A percentile compares a stretch with the other conserved stretches of the same genome.
These are phyloP conservation scores for Xenopus petersii DNA, from an alignment of 2,797 vertebrate genomes.

Conservation along the genomic window DNA sequence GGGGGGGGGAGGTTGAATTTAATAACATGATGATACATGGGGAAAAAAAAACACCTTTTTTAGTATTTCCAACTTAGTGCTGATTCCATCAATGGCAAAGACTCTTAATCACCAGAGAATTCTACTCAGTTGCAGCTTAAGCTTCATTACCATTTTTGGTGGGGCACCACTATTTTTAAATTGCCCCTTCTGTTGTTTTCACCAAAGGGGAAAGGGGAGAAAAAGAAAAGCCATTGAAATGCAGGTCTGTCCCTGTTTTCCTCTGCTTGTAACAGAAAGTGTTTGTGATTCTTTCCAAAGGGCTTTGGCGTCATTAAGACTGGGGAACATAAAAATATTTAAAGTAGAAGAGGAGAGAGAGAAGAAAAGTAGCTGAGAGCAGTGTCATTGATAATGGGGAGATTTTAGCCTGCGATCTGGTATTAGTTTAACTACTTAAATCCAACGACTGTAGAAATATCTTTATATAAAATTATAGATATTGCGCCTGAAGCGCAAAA, in stretches of 20 bases:
- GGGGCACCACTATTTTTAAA: conserved; percentile 56
- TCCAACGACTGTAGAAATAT: too few species aligned
- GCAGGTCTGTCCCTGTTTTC: conserved; percentile 46
- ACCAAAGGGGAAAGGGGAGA: conserved; percentile 39
- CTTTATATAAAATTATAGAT: too few species aligned
- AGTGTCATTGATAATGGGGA: neutral
- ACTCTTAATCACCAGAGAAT: conserved; percentile 58
- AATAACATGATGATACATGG: too few species aligned
- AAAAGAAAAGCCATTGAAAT: conserved; percentile 60
- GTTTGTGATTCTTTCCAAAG: conserved; percentile 43
- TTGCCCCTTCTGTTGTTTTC: conserved; percentile 52
- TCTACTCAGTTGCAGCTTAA: conserved; percentile 39
- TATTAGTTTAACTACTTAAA: too few species aligned
- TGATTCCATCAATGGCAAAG: conserved; percentile 57
- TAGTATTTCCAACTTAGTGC: conserved; percentile 41
- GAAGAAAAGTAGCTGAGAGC: too few species aligned
- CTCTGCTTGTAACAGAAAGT: conserved; percentile 55
- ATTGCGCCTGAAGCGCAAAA: too few species aligned
- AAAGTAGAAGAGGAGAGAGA: conserved; percentile 25
- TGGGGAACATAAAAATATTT: conserved; percentile 55
- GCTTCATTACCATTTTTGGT: conserved; percentile 73
- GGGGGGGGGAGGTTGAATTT: too few species aligned
- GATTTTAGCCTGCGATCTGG: neutral
- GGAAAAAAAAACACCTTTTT: too few species aligned
- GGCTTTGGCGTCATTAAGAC: conserved; percentile 61